Conservation (phyloP, 1,140 invertebrate species). For the Neotoxoptera formosana region DNA sequence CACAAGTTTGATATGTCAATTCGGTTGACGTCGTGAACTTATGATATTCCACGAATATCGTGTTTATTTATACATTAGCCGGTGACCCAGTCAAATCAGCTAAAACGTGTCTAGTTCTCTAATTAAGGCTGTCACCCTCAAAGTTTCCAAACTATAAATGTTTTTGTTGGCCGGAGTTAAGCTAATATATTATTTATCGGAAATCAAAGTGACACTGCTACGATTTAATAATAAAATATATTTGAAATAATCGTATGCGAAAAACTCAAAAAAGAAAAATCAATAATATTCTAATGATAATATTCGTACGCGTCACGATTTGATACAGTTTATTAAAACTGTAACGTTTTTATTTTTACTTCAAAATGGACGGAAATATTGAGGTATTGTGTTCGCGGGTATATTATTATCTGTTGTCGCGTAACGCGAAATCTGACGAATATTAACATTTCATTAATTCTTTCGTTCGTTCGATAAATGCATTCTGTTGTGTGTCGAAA, state of each 20-base stretch:
- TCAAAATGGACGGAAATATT: no score
- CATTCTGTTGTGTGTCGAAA: neutral
- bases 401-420: neutral
- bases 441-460: neutral
- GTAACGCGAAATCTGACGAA: neutral
- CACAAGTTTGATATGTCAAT: neutral
- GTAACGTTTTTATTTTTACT: no score
- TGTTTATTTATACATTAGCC: no score
- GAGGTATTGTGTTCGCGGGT: neutral
- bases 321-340: neutral
- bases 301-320: neutral
- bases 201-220: neutral
- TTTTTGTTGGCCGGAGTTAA: neutral
- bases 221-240: no score
- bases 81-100: no score
- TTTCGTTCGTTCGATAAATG: neutral
- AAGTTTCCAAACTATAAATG: neutral
- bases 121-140: neutral
- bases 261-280: no score
- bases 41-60: neutral
- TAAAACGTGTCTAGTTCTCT: neutral
- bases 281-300: neutral
- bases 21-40: neutral
- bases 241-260: no score
- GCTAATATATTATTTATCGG: neutral